These are phyloP conservation scores for Prunella strophiata DNA, from an alignment of 2,797 vertebrate species.

Conservation along the genomic window DNA sequence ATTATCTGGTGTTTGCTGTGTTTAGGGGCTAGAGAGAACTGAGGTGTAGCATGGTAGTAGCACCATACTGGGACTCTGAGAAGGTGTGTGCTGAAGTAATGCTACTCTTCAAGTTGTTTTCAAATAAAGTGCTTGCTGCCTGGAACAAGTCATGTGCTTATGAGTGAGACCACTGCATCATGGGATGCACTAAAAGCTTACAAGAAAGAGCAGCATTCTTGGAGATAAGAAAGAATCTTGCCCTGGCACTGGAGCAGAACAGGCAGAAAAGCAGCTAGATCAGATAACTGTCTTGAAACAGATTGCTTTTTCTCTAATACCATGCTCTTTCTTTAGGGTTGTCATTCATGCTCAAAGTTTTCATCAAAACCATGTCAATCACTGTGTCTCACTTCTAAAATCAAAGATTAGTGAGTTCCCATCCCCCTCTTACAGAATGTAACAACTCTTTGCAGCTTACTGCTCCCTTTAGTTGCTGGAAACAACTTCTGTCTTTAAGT, in stretches of 20 bases:
- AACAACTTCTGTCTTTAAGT: not conserved
- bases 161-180: not conserved
- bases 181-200: not conserved
- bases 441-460: not conserved
- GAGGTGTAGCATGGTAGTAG: not conserved
- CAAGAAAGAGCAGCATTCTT: slow-evolving; percentile 55
- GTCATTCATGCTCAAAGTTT: slow-evolving; percentile 61
- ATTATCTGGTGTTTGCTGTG: not conserved
- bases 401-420: not conserved
- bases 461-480: not conserved
- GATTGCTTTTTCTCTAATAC: slow-evolving; percentile 66
- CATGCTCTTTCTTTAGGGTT: slow-evolving; percentile 63
- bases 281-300: slow-evolving; percentile 67
- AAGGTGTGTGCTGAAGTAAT: not conserved
- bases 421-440: not conserved
- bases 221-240: slow-evolving; percentile 26
- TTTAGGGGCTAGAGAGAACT: not conserved
- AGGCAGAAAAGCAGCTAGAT: slow-evolving; percentile 49
- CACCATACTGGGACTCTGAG: not conserved
- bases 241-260: slow-evolving; percentile 47
- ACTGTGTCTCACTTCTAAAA: slow-evolving; percentile 15
- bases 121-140: not conserved
- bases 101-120: not conserved
- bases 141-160: not conserved
- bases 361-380: slow-evolving; percentile 59